Conservation (phyloP, 2,888 invertebrate genomes). For the Parnassius apollo region DNA sequence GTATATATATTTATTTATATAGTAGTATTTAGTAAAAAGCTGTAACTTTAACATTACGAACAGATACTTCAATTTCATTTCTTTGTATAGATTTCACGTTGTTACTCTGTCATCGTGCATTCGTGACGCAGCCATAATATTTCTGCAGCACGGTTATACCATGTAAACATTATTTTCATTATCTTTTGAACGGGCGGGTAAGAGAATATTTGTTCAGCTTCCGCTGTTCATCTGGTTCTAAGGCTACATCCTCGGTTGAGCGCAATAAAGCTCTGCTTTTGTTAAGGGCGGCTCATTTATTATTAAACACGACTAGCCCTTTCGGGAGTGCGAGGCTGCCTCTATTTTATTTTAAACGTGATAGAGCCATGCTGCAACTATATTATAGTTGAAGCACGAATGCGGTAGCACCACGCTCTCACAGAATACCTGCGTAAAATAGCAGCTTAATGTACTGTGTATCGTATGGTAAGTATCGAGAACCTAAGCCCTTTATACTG, state of each 20-base stretch:
- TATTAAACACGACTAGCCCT: background rate
- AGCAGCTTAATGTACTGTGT: too few species aligned
- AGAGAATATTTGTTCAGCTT: background rate
- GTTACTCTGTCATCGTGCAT: background rate
- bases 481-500: too few species aligned
- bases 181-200: background rate
- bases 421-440: too few species aligned
- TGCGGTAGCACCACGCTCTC: too few species aligned
- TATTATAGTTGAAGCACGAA: too few species aligned
- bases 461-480: too few species aligned
- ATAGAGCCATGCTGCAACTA: too few species aligned
- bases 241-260: background rate
- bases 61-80: too few species aligned
- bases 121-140: background rate
- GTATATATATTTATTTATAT: too few species aligned
- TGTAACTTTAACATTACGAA: too few species aligned
- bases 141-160: background rate
- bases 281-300: background rate
- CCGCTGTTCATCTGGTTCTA: background rate
- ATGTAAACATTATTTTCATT: background rate
- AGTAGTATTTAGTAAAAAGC: too few species aligned
- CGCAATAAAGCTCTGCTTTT: background rate
- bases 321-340: background rate
- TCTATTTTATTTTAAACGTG: too few species aligned
- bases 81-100: background rate